Conservation (phyloP, 2,888 invertebrate species). For the Machimus atricapillus region DNA sequence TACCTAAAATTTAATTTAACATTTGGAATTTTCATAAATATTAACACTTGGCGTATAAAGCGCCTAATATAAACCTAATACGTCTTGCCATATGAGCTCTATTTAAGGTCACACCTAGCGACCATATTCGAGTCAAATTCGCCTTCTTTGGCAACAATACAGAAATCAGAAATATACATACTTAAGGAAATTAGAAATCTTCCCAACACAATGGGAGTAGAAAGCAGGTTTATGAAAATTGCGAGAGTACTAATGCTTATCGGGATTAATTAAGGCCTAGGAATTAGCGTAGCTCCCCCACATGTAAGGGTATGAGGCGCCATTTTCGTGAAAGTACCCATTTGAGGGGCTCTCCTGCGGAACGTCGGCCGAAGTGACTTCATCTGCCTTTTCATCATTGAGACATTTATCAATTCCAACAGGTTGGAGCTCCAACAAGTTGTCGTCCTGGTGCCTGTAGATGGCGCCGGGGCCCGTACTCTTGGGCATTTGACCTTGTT, state of each 20-base stretch:
- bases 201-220: neutral
- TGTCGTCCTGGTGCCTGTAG: slow-evolving; percentile 49
- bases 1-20: neutral
- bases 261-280: neutral
- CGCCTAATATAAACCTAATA: neutral
- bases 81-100: neutral
- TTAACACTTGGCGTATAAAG: neutral
- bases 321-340: slow-evolving; percentile 22
- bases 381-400: neutral
- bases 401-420: slow-evolving; percentile 45
- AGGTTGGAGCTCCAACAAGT: slow-evolving; percentile 52
- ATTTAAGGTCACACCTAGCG: neutral
- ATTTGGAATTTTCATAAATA: neutral
- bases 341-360: neutral
- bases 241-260: neutral
- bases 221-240: neutral
- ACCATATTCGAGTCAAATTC: neutral
- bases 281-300: slow-evolving; percentile 28
- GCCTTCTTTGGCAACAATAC: neutral
- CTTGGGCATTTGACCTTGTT: slow-evolving; percentile 32
- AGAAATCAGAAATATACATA: neutral
- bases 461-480: slow-evolving; percentile 13
- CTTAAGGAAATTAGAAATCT: neutral
- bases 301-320: slow-evolving; percentile 5
- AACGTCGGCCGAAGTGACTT: neutral